phyloP scores from a whole-genome alignment of 2,888 invertebrate genomes.

The Gastrophysa polygoni region DNA sequence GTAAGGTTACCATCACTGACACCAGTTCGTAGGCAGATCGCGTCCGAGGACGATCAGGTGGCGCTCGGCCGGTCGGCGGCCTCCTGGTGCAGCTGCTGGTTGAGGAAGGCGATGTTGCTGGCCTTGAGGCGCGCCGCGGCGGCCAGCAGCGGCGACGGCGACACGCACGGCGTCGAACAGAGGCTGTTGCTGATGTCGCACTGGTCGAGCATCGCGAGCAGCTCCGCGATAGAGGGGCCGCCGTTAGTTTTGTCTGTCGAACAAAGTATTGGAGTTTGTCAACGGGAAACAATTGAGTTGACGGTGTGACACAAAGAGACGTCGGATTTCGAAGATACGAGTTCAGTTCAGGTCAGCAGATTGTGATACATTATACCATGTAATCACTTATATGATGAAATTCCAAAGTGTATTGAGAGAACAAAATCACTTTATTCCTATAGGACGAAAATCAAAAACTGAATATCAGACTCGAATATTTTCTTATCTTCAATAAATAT shows the following conservation, averaged over 20 bases:
- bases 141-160: conserved; percentile 68
- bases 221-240: conserved; percentile 91
- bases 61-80: conserved; percentile 28
- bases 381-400: too few species aligned
- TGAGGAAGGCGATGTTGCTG: conserved; percentile 68
- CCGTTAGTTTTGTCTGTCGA: conserved; percentile 64
- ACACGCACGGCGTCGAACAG: conserved; percentile 79
- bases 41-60: background rate
- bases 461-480: too few species aligned
- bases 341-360: too few species aligned
- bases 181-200: conserved; percentile 88
- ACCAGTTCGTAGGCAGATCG: background rate
- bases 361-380: too few species aligned
- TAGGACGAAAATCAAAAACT: too few species aligned
- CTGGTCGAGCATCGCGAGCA: conserved; percentile 88
- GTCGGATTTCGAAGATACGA: too few species aligned
- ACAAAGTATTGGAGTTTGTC: background rate
- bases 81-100: conserved; percentile 58
- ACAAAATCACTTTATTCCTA: too few species aligned
- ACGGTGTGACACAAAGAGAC: too few species aligned
- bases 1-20: background rate
- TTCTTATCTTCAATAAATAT: too few species aligned
- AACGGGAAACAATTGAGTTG: too few species aligned
- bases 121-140: conserved; percentile 64
- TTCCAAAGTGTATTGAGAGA: too few species aligned